These are phyloP conservation scores for Semotilus atromaculatus DNA, from an alignment of 2,797 vertebrate genomes.

Conservation along the genomic window DNA sequence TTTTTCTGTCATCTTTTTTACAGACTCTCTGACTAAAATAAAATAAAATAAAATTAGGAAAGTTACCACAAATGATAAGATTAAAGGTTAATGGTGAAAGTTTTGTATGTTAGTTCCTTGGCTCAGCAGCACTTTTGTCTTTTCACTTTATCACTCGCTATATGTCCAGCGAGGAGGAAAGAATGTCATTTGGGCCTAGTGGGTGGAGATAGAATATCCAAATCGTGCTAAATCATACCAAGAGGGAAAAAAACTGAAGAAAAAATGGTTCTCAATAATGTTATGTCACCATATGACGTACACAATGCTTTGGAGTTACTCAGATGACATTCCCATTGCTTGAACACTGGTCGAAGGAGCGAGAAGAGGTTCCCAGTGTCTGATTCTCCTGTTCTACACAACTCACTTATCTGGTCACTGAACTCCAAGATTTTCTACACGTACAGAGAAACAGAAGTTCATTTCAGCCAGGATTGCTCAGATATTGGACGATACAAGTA, in stretches of 20 bases:
- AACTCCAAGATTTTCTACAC: conserved; percentile 56
- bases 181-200: too few relatives aligned
- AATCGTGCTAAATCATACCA: not conserved
- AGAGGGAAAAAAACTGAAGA: not conserved
- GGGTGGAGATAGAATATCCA: too few relatives aligned
- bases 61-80: not conserved
- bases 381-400: conserved; percentile 48
- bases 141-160: not conserved
- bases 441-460: not conserved
- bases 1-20: conserved; percentile 47
- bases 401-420: conserved; percentile 53
- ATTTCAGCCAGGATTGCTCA: not conserved
- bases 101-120: not conserved
- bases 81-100: not conserved
- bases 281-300: conserved; percentile 6
- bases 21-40: conserved; percentile 43
- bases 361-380: conserved; percentile 47
- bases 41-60: not conserved
- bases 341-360: conserved; percentile 56
- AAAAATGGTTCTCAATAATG: not conserved
- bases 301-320: conserved; percentile 55
- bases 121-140: not conserved
- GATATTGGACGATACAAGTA: not conserved
- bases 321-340: conserved; percentile 51
- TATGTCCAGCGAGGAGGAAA: too few relatives aligned